A percentile compares a stretch with the other conserved stretches of the same genome.
Evolutionary conservation across 2,888 invertebrate species (phyloP).

Genomic region (Priapulus caudatus): DNA sequence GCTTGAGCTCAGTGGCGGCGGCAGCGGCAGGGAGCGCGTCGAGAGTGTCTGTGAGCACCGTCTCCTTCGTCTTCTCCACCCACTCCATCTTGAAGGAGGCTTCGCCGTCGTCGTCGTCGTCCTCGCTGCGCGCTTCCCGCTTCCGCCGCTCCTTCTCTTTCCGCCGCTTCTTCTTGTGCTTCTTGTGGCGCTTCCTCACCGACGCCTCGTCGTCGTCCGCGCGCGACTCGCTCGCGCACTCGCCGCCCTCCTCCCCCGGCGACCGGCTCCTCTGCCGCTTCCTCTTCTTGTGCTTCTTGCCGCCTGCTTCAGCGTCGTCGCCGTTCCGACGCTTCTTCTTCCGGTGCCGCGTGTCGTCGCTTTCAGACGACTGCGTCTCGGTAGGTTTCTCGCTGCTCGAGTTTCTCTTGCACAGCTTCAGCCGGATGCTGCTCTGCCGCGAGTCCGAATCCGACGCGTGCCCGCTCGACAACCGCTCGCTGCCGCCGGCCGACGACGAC

Average conservation of each 20-base stretch:
- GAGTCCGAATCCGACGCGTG: too few relatives aligned
- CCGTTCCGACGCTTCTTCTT: too few relatives aligned
- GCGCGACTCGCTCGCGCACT: not conserved
- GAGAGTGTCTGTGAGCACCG: slow-evolving; percentile 15
- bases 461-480: too few relatives aligned
- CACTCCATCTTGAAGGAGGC: slow-evolving; percentile 30
- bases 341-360: too few relatives aligned
- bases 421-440: too few relatives aligned
- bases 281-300: slow-evolving; percentile 3
- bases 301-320: too few relatives aligned
- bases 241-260: too few relatives aligned
- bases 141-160: slow-evolving; percentile 10
- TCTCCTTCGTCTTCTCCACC: slow-evolving; percentile 37
- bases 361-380: too few relatives aligned
- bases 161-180: slow-evolving; percentile 18
- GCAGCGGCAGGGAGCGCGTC: not conserved
- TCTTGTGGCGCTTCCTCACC: slow-evolving; percentile 14
- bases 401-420: too few relatives aligned
- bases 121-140: slow-evolving; percentile 11
- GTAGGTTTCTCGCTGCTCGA: too few relatives aligned
- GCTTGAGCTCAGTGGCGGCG: not conserved
- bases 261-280: too few relatives aligned
- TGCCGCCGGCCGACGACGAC: too few relatives aligned
- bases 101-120: slow-evolving; percentile 15
- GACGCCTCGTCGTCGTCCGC: not conserved